These are phyloP conservation scores for Engraulis encrasicolus DNA, from an alignment of 2,113 vertebrate genomes.

Conservation along the genomic window DNA sequence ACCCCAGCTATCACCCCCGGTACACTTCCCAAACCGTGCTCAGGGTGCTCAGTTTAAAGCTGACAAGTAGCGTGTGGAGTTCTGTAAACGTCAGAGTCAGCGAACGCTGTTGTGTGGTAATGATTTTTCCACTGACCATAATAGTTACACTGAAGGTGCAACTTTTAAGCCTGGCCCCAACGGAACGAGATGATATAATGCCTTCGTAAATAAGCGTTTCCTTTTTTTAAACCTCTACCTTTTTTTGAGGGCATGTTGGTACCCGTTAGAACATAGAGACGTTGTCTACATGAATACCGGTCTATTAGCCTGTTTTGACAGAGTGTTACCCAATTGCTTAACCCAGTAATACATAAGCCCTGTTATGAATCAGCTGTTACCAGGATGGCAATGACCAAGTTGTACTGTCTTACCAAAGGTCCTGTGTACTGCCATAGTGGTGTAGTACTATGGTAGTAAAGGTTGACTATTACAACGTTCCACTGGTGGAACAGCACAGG, in stretches of 20 bases:
- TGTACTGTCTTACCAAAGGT: too few species aligned
- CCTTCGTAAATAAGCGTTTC: not conserved
- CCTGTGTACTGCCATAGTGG: too few species aligned
- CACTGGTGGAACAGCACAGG: too few species aligned
- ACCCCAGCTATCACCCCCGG: not conserved
- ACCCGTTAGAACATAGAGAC: not conserved
- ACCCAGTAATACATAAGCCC: too few species aligned
- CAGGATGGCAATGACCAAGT: too few species aligned
- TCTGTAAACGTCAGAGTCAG: not conserved
- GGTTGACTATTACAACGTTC: too few species aligned
- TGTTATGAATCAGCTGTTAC: too few species aligned
- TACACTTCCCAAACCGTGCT: not conserved
- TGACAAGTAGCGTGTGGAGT: not conserved
- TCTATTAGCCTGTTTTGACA: not conserved
- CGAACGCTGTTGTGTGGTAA: not conserved
- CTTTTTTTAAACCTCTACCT: not conserved
- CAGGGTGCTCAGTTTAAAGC: not conserved
- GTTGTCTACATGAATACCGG: not conserved
- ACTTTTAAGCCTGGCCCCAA: not conserved
- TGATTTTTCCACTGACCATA: not conserved
- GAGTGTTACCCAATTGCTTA: not conserved
- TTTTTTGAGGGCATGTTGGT: not conserved
- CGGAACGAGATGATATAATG: not conserved
- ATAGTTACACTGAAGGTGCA: not conserved
- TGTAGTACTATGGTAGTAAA: too few species aligned